Percentiles rank a stretch among this genome's conserved stretches.
These are phyloP conservation scores for Ptychochromis oligacanthus DNA, from an alignment of 2,113 vertebrate genomes.

Conservation along the genomic window DNA sequence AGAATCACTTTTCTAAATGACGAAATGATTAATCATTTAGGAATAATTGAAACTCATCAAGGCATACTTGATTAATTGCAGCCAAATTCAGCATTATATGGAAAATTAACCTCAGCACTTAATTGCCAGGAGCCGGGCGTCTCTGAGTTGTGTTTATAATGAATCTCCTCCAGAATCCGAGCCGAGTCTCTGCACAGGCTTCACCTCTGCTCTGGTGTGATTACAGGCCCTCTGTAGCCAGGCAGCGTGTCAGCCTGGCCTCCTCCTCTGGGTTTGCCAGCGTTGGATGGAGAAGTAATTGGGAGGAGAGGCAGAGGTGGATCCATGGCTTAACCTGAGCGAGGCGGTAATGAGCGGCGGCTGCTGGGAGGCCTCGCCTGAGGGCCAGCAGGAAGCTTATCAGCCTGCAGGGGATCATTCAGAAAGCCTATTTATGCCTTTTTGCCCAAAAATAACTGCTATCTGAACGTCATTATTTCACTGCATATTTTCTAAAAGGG, in stretches of 20 bases:
- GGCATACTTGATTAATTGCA: neutral
- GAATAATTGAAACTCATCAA: no score
- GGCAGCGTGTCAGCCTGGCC: slow-evolving; percentile 35
- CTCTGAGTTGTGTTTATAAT: neutral
- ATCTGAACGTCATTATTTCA: slow-evolving; percentile 14
- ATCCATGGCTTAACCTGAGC: slow-evolving; percentile 38
- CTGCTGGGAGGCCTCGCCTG: slow-evolving; percentile 9
- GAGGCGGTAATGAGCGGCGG: slow-evolving; percentile 47
- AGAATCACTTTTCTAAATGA: neutral
- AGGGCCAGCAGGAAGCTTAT: slow-evolving; percentile 24
- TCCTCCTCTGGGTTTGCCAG: slow-evolving; percentile 2
- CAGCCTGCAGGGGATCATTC: slow-evolving; percentile 23
- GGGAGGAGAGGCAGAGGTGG: slow-evolving; percentile 45
- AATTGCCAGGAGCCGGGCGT: neutral
- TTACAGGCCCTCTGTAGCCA: slow-evolving; percentile 4
- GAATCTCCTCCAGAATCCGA: slow-evolving; percentile 13
- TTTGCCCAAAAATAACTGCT: slow-evolving; percentile 26
- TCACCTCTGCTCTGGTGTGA: slow-evolving; percentile 5
- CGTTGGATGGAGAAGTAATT: slow-evolving; percentile 42
- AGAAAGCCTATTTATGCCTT: slow-evolving; percentile 14
- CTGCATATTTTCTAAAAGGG: slow-evolving; percentile 8
- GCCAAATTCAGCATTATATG: neutral
- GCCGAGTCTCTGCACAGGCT: neutral
- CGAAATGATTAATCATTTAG: neutral
- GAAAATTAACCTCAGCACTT: neutral